phyloP scores from a whole-genome alignment of 1,140 invertebrate genomes.

The Bombus picipes region DNA sequence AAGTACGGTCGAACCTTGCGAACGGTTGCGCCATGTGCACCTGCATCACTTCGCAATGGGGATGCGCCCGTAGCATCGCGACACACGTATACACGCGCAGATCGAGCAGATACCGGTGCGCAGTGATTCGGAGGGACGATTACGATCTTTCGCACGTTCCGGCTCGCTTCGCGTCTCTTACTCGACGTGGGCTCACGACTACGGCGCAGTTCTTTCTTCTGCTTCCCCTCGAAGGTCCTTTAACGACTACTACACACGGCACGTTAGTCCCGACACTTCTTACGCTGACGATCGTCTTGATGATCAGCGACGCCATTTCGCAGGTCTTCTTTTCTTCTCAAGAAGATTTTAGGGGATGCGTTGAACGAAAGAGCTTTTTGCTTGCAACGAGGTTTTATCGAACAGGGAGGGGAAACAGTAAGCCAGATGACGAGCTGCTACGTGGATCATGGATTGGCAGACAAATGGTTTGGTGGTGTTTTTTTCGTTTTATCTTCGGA shows the following conservation, averaged over 20 bases:
- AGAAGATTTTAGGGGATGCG: background rate
- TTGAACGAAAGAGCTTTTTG: background rate
- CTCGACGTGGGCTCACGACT: background rate
- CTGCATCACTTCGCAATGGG: constrained; percentile 15
- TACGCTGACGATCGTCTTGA: too few relatives aligned
- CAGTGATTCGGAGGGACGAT: constrained; percentile 3
- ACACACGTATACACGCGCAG: background rate
- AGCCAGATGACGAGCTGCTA: background rate
- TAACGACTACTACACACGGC: background rate
- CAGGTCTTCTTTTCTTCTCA: too few relatives aligned
- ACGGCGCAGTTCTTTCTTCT: background rate
- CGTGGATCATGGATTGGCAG: too few relatives aligned
- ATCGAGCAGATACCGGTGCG: background rate
- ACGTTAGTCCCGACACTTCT: background rate
- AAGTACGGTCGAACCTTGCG: background rate
- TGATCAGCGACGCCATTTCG: background rate
- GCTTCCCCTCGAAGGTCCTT: constrained; percentile 3
- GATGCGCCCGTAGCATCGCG: background rate
- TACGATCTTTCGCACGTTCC: constrained; percentile 35
- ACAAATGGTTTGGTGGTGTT: too few relatives aligned
- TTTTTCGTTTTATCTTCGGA: too few relatives aligned
- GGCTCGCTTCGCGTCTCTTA: constrained; percentile 2
- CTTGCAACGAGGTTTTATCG: background rate
- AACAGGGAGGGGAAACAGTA: background rate
- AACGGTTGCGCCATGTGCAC: constrained; percentile 21